Evolutionary conservation across 2,888 invertebrate species (phyloP), one percentile per base, ranked within the genome.

Genomic region (Rhynchonema sp.): DNA sequence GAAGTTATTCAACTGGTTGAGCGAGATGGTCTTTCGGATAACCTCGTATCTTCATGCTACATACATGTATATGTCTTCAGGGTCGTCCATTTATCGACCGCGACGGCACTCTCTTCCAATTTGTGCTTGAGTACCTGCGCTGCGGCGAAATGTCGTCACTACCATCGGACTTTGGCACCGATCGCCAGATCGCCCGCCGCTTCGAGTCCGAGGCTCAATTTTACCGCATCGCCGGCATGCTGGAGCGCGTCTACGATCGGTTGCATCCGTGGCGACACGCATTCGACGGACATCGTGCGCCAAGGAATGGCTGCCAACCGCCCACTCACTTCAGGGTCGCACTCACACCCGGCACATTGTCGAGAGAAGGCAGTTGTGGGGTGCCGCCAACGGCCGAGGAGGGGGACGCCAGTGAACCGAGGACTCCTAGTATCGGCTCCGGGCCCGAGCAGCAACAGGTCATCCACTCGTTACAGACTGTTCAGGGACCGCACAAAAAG

Each of bases 21-120:
- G n/a, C n/a, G n/a, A n/a, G n/a, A n/a, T n/a, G n/a, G n/a, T n/a
- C n/a, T n/a, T n/a, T n/a, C n/a, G n/a, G n/a, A n/a, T n/a, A n/a
- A n/a, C n/a, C n/a, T n/a, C n/a, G n/a, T n/a, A n/a, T n/a, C n/a
- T n/a, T n/a, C n/a, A n/a, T n/a, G n/a, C n/a, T n/a, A n/a, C n/a
- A n/a, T n/a, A n/a, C n/a, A n/a, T n/a, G n/a, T n/a, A n/a, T n/a
- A n/a, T n/a, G n/a, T n/a, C n/a, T n/a, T n/a, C n/a, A 56, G 56
- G 56, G 56, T 20, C 56, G 56, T 1, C 27, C 29, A 6, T 56
- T 56, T 46, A 30, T 56, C 56, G 56, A 56, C 26, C 56, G 56
- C 25, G 56, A 56, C 46, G 56, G 56, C 26, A 9, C 25, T 1
- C 26, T 56, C 17, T 56, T 56, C 56, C 1, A 30, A 25, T 56